Percentiles rank a stretch among this genome's conserved stretches.
Evolutionary conservation across 2,888 invertebrate genomes (phyloP).

Genomic region (Stomorhina lunata): DNA sequence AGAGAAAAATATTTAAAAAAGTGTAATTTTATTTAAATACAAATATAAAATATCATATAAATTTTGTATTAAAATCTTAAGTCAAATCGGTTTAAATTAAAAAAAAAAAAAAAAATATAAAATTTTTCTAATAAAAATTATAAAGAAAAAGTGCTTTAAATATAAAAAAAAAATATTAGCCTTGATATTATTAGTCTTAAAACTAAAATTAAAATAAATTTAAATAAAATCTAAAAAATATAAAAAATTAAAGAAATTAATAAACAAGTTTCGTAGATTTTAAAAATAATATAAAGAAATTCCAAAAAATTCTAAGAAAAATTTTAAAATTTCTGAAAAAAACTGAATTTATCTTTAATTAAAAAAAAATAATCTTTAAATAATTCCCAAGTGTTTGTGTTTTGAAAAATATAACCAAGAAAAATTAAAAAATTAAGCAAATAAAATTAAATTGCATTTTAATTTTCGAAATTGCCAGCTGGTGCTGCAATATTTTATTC

Average conservation of each 20-base stretch:
- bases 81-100: neutral
- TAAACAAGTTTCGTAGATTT: too few relatives aligned
- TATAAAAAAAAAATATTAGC: conserved; percentile 13
- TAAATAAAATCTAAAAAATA: neutral
- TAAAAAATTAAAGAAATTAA: neutral
- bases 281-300: neutral
- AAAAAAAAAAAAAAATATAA: neutral
- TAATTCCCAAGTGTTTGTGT: neutral
- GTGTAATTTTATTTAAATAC: too few relatives aligned
- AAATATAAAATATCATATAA: too few relatives aligned
- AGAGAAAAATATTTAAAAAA: too few relatives aligned
- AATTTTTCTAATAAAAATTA: neutral
- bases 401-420: neutral
- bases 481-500: conserved; percentile 15
- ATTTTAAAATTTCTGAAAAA: too few relatives aligned
- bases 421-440: neutral
- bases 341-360: neutral
- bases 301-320: neutral
- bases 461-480: conserved; percentile 12
- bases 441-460: neutral
- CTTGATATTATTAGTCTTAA: conserved; percentile 2
- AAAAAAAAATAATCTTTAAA: neutral
- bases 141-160: conserved; percentile 48
- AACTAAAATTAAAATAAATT: conserved; percentile 2
- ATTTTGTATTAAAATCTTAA: neutral